Evolutionary conservation across 2,113 vertebrate genomes (phyloP), one percentile per base, ranked within the genome.

Genomic region (Hemicordylus capensis): DNA sequence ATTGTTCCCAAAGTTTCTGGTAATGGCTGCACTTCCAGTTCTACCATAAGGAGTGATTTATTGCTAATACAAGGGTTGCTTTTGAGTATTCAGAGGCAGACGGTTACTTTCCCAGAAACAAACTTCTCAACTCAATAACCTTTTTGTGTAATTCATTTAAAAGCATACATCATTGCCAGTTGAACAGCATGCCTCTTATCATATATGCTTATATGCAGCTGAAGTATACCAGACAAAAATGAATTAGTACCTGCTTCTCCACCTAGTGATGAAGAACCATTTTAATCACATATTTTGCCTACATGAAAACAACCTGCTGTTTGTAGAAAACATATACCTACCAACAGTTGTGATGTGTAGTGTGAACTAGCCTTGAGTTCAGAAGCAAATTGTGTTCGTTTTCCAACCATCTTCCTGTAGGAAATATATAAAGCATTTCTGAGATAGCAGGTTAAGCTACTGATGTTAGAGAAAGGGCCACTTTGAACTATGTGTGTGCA

Each of bases 1-100:
- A 85, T 90, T 44, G 42, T 90, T 89, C 78, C 82, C 24, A 31
- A 63, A 81, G 69, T 78, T 90, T 83, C 74, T 82, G 83, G 39
- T 61, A 22, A 0, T 72, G 11, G 72, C 58, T 79, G 80, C 26
- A 75, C 34, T 83, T 87, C 75, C 58, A 66, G 72, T 76, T 90
- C 54, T 86, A 84, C 3, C 1, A 0, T 56, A 4, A 2, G 20
- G 63, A 87, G 76, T 0, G 75, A 86, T 77, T 44, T 74, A 22
- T 7, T 22, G 14, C 59, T 54, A 39, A 1, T 46, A 22, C 56
- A 37, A 14, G 37, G 48, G 39, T 51, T 72, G 31, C 59, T 79
- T 79, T 59, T 9, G 22, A 1, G 10, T 26, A 61, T 59, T 72
- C 31, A 61, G 42, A 72, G 54, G 84, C 56, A 79, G 76, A 70